Percentiles rank a stretch among this genome's conserved stretches.
phyloP scores from a whole-genome alignment of 1,140 invertebrate species.

The Tetragnatha versicolor region DNA sequence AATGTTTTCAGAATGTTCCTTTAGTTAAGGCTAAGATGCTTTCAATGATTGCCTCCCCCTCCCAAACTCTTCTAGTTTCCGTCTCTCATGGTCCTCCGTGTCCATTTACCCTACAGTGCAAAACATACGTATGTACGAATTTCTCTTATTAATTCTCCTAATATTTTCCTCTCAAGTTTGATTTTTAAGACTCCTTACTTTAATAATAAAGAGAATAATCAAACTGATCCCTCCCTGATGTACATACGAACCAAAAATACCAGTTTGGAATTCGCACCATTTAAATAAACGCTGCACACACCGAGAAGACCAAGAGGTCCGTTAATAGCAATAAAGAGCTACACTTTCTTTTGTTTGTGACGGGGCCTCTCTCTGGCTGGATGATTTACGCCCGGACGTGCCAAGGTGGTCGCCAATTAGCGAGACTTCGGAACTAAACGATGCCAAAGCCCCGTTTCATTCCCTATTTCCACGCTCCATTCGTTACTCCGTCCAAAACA shows the following conservation, averaged over 20 bases:
- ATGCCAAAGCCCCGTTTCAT: constrained; percentile 52
- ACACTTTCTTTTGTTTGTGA: background rate
- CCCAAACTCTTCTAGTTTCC: too few species aligned
- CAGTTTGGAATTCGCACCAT: background rate
- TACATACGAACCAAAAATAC: background rate
- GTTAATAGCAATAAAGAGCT: background rate
- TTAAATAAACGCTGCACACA: background rate
- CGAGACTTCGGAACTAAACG: constrained; percentile 46
- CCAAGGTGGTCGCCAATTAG: constrained; percentile 49
- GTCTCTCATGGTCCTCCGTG: too few species aligned
- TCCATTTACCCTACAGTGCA: too few species aligned
- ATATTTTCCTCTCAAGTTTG: too few species aligned
- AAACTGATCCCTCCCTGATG: background rate
- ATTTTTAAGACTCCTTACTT: too few species aligned
- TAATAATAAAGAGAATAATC: background rate
- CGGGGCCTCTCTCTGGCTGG: background rate
- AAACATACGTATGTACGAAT: too few species aligned
- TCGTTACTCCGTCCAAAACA: background rate
- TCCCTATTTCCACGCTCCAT: constrained; percentile 50
- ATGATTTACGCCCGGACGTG: constrained; percentile 48
- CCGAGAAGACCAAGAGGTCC: background rate
- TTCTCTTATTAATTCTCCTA: too few species aligned
- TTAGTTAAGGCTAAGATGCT: too few species aligned
- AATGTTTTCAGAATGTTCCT: too few species aligned
- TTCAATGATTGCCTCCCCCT: too few species aligned